Percentiles rank a stretch among this genome's conserved stretches.
Evolutionary conservation across 2,113 vertebrate species (phyloP).

Genomic region (Cebus imitator): DNA sequence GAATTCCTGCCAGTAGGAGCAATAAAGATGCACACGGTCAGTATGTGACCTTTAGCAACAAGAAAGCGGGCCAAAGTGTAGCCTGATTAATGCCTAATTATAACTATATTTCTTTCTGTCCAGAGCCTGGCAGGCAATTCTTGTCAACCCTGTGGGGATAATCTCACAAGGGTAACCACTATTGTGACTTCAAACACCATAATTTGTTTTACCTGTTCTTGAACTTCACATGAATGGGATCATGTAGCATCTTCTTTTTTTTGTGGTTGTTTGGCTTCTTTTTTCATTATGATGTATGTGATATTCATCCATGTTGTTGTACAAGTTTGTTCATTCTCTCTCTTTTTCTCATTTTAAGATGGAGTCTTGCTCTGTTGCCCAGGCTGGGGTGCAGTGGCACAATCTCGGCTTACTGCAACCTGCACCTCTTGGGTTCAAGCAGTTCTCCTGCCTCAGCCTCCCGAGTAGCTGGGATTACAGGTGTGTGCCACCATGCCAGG

Average conservation of each 20-base stretch:
- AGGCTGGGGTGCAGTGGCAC: too few species aligned
- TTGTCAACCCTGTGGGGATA: background rate
- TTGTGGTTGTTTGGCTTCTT: background rate
- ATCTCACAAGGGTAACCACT: background rate
- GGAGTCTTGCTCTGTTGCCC: too few species aligned
- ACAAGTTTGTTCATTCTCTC: background rate
- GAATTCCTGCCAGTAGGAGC: too few species aligned
- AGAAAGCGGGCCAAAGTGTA: background rate
- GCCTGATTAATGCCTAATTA: background rate
- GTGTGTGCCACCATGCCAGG: too few species aligned
- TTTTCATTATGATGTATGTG: background rate
- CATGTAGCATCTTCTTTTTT: background rate
- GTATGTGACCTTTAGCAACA: background rate
- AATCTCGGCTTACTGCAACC: too few species aligned
- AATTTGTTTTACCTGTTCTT: background rate
- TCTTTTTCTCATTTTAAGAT: too few species aligned
- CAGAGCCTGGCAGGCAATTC: background rate
- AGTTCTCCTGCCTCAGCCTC: too few species aligned
- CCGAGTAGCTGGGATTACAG: too few species aligned
- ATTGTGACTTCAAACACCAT: background rate
- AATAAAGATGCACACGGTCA: background rate
- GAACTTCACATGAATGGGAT: background rate
- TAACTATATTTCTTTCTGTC: background rate
- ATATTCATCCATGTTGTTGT: background rate
- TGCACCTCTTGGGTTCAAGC: too few species aligned